Percentiles rank a stretch among this genome's conserved stretches.
Conservation (phyloP, 2,888 invertebrate genomes). For the Cryptus armator region DNA sequence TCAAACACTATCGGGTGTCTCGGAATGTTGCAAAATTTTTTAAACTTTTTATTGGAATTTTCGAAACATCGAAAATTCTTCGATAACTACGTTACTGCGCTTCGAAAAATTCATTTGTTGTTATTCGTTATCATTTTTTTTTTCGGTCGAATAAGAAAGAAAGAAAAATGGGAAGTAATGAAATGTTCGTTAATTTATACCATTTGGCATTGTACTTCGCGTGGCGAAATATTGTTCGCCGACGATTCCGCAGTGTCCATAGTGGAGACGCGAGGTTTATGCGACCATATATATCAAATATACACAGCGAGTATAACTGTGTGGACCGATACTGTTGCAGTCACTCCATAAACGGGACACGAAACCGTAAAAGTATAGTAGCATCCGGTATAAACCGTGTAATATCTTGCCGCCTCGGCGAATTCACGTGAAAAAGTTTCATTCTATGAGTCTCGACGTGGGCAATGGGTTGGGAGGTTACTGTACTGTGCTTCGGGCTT, state of each 20-base stretch:
- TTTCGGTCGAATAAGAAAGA: too few relatives aligned
- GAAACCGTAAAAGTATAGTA: constrained; percentile 60
- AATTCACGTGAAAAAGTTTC: constrained; percentile 69
- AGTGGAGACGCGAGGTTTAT: background rate
- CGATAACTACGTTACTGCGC: too few relatives aligned
- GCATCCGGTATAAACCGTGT: constrained; percentile 52
- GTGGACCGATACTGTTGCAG: constrained; percentile 58
- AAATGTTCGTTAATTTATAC: background rate
- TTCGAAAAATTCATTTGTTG: too few relatives aligned
- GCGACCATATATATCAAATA: constrained; percentile 11
- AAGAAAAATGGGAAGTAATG: background rate
- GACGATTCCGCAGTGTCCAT: constrained; percentile 23
- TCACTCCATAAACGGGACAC: constrained; percentile 72
- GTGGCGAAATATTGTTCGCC: constrained; percentile 8
- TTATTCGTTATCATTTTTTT: too few relatives aligned
- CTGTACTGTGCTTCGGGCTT: constrained; percentile 31
- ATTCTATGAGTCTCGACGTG: constrained; percentile 64
- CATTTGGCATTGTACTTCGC: background rate
- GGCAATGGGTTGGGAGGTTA: constrained; percentile 44
- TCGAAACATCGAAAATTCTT: too few relatives aligned
- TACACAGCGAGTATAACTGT: constrained; percentile 18
- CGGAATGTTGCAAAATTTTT: too few relatives aligned
- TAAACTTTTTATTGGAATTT: too few relatives aligned
- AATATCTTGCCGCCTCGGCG: constrained; percentile 68
- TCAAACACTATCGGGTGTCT: too few relatives aligned